phyloP scores from a whole-genome alignment of 2,113 vertebrate species.

The Thalassoma bifasciatum region DNA sequence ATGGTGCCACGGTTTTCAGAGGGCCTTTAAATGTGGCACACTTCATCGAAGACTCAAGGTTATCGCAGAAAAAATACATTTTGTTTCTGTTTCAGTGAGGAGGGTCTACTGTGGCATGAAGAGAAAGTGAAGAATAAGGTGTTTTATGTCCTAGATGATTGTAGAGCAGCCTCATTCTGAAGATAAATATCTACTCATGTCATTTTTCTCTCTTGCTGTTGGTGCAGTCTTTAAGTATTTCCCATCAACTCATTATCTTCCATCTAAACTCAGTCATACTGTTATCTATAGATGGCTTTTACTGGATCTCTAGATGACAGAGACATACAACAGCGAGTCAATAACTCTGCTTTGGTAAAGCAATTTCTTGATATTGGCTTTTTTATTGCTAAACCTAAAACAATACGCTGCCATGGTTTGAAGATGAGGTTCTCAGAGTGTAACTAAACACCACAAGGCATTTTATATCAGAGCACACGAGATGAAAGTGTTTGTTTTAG shows the following conservation, averaged over 20 bases:
- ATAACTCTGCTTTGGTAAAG: not conserved
- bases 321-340: not conserved
- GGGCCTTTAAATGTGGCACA: no score
- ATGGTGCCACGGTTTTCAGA: no score
- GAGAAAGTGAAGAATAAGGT: no score
- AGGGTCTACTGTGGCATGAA: no score
- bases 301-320: no score
- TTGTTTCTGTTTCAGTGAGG: no score
- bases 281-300: not conserved
- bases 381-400: not conserved
- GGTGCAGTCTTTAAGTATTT: not conserved
- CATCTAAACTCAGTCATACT: not conserved
- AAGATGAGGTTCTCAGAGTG: not conserved
- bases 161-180: no score
- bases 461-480: not conserved
- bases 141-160: no score
- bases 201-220: no score
- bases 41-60: no score
- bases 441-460: not conserved
- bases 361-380: not conserved
- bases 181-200: no score
- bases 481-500: conserved; percentile 12
- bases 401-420: not conserved
- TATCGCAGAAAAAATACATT: no score
- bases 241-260: not conserved